Percentiles rank a stretch among this genome's conserved stretches.
These are phyloP conservation scores for Trileptium ribeirensis DNA, from an alignment of 2,888 invertebrate genomes.

Conservation along the genomic window DNA sequence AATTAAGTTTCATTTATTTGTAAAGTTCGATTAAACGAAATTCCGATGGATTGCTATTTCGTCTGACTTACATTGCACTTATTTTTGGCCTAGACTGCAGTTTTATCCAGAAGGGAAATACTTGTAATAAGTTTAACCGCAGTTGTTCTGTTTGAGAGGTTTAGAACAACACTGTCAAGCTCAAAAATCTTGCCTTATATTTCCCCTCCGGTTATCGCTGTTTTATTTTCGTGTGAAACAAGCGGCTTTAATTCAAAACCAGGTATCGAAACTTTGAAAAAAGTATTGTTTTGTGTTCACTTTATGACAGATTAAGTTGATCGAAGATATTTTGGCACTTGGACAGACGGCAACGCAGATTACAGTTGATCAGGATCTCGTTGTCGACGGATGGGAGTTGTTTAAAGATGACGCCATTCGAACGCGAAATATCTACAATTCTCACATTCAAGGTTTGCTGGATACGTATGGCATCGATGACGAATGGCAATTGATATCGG, in stretches of 20 bases:
- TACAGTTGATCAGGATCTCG: constrained; percentile 25
- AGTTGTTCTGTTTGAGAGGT: no score
- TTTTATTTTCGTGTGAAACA: not conserved
- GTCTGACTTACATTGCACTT: no score
- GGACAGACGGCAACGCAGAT: constrained; percentile 23
- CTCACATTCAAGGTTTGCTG: constrained; percentile 37
- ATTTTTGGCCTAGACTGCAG: no score
- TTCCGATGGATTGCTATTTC: no score
- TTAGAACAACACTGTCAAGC: no score
- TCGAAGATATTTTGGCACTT: constrained; percentile 37
- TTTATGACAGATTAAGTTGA: constrained; percentile 34
- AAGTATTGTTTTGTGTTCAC: not conserved
- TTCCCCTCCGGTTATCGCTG: not conserved
- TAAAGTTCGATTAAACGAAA: no score
- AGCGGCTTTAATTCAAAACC: not conserved
- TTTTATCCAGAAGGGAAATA: no score
- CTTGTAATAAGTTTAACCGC: no score
- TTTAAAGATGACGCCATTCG: constrained; percentile 17
- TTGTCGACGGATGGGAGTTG: constrained; percentile 25
- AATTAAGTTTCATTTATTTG: no score
- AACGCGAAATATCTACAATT: not conserved
- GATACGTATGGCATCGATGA: constrained; percentile 44
- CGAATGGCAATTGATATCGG: constrained; percentile 44
- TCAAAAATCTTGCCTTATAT: no score
- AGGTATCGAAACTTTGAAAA: no score